phyloP scores from a whole-genome alignment of 2,797 vertebrate species.

The Manis crassicaudata region DNA sequence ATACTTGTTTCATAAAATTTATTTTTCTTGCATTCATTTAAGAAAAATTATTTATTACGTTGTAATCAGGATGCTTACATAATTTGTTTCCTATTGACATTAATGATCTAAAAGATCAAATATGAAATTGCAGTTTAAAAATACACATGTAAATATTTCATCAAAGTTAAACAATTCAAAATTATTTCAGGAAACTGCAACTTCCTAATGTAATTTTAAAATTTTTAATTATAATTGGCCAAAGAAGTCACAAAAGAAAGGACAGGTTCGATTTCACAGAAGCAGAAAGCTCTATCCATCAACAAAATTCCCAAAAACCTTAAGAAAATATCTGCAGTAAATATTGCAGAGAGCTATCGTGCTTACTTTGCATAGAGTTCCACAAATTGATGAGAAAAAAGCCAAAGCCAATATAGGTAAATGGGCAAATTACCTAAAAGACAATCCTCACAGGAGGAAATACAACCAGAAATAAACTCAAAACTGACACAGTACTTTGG shows the following conservation, averaged over 20 bases:
- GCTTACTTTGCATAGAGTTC: not conserved
- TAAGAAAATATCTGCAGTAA: conserved; percentile 12
- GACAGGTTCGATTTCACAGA: not conserved
- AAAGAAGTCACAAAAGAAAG: not conserved
- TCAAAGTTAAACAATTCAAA: not conserved
- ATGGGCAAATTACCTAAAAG: not conserved
- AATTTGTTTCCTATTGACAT: not conserved
- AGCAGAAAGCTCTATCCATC: not conserved
- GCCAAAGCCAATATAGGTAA: not conserved
- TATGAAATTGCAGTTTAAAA: not conserved
- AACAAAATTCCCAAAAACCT: not conserved
- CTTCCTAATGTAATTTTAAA: not conserved
- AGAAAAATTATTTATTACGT: not conserved
- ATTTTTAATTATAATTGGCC: not conserved
- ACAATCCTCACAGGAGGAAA: not conserved
- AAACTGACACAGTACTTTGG: not conserved
- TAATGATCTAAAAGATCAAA: conserved; percentile 23
- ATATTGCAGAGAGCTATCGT: not conserved
- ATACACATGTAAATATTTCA: not conserved
- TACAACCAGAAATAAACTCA: not conserved
- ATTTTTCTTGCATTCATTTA: not conserved
- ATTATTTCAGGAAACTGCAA: not conserved
- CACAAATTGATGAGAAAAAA: not conserved
- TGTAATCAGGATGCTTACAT: not conserved
- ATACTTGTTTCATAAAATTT: not conserved